These are phyloP conservation scores for Antheraea mylitta DNA, from an alignment of 1,140 invertebrate genomes.

Conservation along the genomic window DNA sequence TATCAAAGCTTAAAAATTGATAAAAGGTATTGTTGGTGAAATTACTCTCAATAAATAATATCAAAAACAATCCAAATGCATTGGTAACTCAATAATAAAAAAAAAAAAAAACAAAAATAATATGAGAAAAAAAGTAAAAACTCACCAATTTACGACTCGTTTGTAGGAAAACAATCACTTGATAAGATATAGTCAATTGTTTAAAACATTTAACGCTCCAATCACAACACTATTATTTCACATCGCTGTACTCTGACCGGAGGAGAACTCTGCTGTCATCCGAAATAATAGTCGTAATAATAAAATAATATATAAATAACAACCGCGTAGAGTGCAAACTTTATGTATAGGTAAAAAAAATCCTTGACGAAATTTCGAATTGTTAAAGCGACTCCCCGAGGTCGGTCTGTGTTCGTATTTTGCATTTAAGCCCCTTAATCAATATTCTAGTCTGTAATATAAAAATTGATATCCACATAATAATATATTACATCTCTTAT, in stretches of 20 bases:
- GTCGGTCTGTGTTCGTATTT: conserved; percentile 20
- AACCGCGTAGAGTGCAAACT: conserved; percentile 62
- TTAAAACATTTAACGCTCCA: background rate
- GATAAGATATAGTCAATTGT: background rate
- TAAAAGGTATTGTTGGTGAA: no score
- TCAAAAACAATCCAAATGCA: no score
- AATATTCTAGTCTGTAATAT: background rate
- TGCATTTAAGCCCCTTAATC: conserved; percentile 39
- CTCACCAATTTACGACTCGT: background rate
- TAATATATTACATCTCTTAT: background rate
- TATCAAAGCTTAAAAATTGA: no score
- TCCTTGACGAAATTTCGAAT: conserved; percentile 48
- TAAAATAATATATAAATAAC: conserved; percentile 63
- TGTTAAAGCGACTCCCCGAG: conserved; percentile 31
- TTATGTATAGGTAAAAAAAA: conserved; percentile 59
- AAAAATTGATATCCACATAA: background rate
- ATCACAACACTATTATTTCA: background rate
- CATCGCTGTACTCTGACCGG: background rate
- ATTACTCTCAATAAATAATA: no score
- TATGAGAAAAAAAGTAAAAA: background rate
- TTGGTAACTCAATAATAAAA: no score
- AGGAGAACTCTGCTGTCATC: conserved; percentile 21
- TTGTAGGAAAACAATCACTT: background rate
- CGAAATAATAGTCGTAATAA: conserved; percentile 63
- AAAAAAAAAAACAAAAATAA: no score